Percentiles rank a stretch among this genome's conserved stretches.
These are phyloP conservation scores for Melozone crissalis DNA, from an alignment of 2,113 vertebrate genomes.

Conservation along the genomic window DNA sequence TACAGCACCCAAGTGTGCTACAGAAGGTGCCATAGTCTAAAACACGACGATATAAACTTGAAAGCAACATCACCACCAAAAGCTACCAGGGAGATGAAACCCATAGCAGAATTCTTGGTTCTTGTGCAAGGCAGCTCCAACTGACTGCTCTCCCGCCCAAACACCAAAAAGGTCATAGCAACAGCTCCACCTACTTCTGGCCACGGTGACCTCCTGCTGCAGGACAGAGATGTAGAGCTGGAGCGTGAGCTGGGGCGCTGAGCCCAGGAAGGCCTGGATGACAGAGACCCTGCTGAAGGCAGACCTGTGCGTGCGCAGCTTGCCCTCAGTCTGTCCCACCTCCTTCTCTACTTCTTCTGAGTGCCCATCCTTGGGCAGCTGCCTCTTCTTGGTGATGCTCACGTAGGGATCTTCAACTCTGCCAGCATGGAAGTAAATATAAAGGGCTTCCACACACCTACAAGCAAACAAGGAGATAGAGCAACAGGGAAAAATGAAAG, in stretches of 20 bases:
- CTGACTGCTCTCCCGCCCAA: neutral
- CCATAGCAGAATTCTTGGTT: neutral
- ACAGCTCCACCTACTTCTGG: constrained; percentile 82
- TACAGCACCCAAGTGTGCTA: neutral
- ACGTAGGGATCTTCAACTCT: constrained; percentile 93
- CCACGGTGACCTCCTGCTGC: constrained; percentile 81
- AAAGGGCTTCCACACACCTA: constrained; percentile 95
- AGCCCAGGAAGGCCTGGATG: constrained; percentile 97
- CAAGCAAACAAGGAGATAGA: constrained; percentile 46
- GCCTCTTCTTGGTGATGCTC: constrained; percentile 95
- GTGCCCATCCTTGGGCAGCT: constrained; percentile 86
- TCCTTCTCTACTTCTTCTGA: constrained; percentile 92
- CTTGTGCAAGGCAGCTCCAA: neutral
- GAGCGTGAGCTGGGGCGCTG: constrained; percentile 94
- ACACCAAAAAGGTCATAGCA: neutral
- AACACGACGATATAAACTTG: neutral
- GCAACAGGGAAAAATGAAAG: neutral
- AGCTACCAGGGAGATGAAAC: neutral
- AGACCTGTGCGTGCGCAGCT: constrained; percentile 90
- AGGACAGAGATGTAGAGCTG: constrained; percentile 94
- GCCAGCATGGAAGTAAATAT: constrained; percentile 86
- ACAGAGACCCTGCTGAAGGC: constrained; percentile 93
- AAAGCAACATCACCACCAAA: neutral
- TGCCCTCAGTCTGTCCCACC: constrained; percentile 94
- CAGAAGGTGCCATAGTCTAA: neutral